phyloP scores from a whole-genome alignment of 1,140 invertebrate genomes.

The Aphelinus certus region DNA sequence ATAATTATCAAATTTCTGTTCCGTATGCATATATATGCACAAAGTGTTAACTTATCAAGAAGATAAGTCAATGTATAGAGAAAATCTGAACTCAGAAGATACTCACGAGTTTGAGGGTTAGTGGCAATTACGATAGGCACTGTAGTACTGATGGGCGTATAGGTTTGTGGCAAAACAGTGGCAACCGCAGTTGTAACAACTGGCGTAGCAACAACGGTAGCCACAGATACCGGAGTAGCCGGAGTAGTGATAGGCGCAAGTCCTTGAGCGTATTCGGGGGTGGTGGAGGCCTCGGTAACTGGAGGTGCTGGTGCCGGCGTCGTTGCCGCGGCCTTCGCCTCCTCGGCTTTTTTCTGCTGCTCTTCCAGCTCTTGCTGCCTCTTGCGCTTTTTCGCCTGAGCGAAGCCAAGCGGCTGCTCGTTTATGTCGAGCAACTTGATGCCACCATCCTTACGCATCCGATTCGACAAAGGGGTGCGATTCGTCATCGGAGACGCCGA shows the following conservation, averaged over 20 bases:
- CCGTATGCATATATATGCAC: too few species aligned
- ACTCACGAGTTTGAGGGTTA: conserved; percentile 54
- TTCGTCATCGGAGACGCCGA: conserved; percentile 66
- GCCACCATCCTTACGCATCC: conserved; percentile 84
- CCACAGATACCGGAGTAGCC: conserved; percentile 59
- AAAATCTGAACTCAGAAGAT: conserved; percentile 2
- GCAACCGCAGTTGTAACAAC: conserved; percentile 28
- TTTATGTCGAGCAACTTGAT: conserved; percentile 93
- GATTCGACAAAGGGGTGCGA: conserved; percentile 64
- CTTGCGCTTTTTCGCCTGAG: conserved; percentile 70
- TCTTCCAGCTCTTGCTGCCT: conserved; percentile 81
- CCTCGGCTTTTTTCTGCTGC: conserved; percentile 74
- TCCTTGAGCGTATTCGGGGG: conserved; percentile 82
- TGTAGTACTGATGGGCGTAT: conserved; percentile 25
- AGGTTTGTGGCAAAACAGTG: conserved; percentile 22
- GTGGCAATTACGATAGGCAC: conserved; percentile 43
- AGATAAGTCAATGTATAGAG: conserved; percentile 7
- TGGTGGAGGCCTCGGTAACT: conserved; percentile 65
- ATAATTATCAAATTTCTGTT: too few species aligned
- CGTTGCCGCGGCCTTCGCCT: conserved; percentile 67
- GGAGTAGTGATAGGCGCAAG: conserved; percentile 68
- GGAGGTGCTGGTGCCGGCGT: conserved; percentile 60
- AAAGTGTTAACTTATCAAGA: background rate
- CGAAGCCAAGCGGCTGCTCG: conserved; percentile 85
- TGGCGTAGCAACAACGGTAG: conserved; percentile 37